Evolutionary conservation across 1,140 invertebrate species (phyloP).

Genomic region (Chelonus insularis): DNA sequence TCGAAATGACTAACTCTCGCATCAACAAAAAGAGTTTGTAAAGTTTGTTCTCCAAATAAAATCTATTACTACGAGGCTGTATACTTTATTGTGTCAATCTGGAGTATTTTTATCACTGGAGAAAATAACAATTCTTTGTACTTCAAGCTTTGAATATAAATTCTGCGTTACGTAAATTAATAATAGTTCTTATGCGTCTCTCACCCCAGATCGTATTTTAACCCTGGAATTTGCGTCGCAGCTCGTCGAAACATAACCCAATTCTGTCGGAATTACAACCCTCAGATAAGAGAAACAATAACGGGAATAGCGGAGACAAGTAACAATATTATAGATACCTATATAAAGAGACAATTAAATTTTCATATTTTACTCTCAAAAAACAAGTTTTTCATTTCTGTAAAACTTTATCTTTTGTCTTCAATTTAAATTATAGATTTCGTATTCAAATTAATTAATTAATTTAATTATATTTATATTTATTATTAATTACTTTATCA

Average conservation of each 20-base stretch:
- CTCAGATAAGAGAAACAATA: not conserved
- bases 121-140: not conserved
- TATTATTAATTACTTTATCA: no score
- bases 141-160: not conserved
- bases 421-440: no score
- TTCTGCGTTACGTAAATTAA: not conserved
- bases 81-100: not conserved
- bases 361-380: not conserved
- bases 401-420: no score
- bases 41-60: not conserved
- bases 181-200: not conserved
- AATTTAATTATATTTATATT: no score
- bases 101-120: not conserved
- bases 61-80: not conserved
- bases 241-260: not conserved
- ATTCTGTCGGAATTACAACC: not conserved
- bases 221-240: not conserved
- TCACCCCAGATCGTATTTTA: not conserved
- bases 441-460: no score
- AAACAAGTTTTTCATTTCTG: no score
- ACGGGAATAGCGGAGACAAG: not conserved
- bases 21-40: no score
- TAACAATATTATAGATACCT: not conserved
- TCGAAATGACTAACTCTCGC: no score
- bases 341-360: not conserved